Evolutionary conservation across 1,140 invertebrate genomes (phyloP).

Genomic region (Prorops nasuta): DNA sequence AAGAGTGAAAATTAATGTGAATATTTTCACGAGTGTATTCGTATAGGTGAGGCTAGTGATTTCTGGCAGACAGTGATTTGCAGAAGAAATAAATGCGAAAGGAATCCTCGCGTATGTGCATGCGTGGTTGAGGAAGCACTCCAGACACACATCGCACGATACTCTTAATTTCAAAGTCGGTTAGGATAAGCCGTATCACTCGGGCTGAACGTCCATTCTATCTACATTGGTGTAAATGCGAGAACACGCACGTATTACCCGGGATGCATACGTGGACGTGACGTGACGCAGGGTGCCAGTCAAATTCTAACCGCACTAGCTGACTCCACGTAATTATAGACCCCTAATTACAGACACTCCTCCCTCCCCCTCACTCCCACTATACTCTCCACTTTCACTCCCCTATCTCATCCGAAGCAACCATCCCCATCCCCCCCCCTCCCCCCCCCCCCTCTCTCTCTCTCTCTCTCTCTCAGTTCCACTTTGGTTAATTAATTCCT

Average conservation of each 20-base stretch:
- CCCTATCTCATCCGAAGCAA: constrained; percentile 1
- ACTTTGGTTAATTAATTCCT: constrained; percentile 40
- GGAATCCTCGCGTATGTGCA: too few relatives aligned
- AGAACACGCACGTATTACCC: not conserved
- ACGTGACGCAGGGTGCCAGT: constrained; percentile 26
- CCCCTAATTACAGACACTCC: constrained; percentile 35
- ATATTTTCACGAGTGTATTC: too few relatives aligned
- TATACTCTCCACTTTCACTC: constrained; percentile 7
- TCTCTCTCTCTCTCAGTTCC: not conserved
- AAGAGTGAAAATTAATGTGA: too few relatives aligned
- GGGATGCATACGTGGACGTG: constrained; percentile 12
- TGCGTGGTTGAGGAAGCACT: too few relatives aligned
- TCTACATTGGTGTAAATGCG: not conserved
- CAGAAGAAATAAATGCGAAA: too few relatives aligned
- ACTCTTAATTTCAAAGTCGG: not conserved
- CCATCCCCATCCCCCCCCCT: too few relatives aligned
- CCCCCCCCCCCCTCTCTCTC: not conserved
- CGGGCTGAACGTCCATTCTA: not conserved
- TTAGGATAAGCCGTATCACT: not conserved
- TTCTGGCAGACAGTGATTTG: too few relatives aligned
- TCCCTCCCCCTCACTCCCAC: not conserved
- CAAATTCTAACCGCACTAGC: constrained; percentile 30
- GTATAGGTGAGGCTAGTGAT: too few relatives aligned
- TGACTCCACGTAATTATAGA: constrained; percentile 42
- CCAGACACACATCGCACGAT: too few relatives aligned